Evolutionary conservation across 2,888 invertebrate genomes (phyloP).

Genomic region (Trachelus iudaicus): DNA sequence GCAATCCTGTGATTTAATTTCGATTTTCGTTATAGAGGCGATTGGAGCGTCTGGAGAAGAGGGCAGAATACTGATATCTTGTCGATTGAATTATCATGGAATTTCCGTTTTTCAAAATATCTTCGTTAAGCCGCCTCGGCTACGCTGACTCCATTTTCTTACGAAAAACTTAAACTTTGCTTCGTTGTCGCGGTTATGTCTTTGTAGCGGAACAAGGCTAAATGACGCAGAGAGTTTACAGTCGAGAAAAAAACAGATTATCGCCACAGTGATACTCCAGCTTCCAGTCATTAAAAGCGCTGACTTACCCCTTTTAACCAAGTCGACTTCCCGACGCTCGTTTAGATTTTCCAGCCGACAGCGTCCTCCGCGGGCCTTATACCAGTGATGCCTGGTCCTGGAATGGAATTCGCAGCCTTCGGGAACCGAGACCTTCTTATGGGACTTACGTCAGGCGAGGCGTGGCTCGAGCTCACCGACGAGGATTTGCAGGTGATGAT

Average conservation of each 20-base stretch:
- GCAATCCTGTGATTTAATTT: not conserved
- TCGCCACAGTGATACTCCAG: not conserved
- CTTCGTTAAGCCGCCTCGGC: too few relatives aligned
- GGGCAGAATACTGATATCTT: not conserved
- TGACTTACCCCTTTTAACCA: not conserved
- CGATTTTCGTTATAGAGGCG: not conserved
- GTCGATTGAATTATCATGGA: not conserved
- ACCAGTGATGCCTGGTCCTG: slow-evolving; percentile 77
- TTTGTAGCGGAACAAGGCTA: not conserved
- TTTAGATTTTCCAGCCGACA: slow-evolving; percentile 70
- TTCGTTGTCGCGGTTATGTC: not conserved
- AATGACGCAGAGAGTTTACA: not conserved
- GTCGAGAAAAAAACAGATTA: not conserved
- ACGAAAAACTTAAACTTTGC: not conserved
- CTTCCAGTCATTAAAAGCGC: not conserved
- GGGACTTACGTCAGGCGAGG: slow-evolving; percentile 80
- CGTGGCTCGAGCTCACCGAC: slow-evolving; percentile 67
- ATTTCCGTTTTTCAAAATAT: not conserved
- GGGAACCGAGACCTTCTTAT: slow-evolving; percentile 85
- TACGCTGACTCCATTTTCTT: not conserved
- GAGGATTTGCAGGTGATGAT: slow-evolving; percentile 59
- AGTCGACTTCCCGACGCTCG: not conserved
- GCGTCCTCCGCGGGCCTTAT: slow-evolving; percentile 69
- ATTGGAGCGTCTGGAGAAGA: not conserved
- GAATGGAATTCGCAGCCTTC: slow-evolving; percentile 85